These are phyloP conservation scores for Euwallacea fornicatus DNA, from an alignment of 1,140 invertebrate genomes.

Conservation along the genomic window DNA sequence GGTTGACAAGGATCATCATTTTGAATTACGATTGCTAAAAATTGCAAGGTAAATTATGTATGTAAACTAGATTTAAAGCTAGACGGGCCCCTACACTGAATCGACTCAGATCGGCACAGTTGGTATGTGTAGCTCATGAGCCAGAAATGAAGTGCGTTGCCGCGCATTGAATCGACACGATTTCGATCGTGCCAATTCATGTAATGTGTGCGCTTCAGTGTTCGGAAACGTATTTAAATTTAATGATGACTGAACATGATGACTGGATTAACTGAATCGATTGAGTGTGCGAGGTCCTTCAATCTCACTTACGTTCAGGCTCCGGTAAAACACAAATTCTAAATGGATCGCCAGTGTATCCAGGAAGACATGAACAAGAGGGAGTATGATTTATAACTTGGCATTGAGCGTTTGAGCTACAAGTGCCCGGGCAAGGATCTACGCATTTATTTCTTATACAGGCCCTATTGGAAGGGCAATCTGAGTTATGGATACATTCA, in stretches of 20 bases:
- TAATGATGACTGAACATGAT: too few relatives aligned
- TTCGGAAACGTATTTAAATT: too few relatives aligned
- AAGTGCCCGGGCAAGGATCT: conserved; percentile 81
- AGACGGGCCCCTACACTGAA: too few relatives aligned
- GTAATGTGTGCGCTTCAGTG: too few relatives aligned
- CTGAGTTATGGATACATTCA: conserved; percentile 79
- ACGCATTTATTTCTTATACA: conserved; percentile 80
- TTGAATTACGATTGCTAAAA: conserved; percentile 56
- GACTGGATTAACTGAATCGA: too few relatives aligned
- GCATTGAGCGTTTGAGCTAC: conserved; percentile 77
- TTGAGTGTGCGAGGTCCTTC: background rate
- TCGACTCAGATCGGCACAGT: too few relatives aligned
- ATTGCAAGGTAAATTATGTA: background rate
- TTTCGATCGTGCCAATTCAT: too few relatives aligned
- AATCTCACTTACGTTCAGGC: conserved; percentile 53
- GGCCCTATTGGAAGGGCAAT: conserved; percentile 78
- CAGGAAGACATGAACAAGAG: conserved; percentile 71
- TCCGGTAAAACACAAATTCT: conserved; percentile 53
- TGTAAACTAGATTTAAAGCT: too few relatives aligned
- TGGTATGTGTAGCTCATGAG: too few relatives aligned
- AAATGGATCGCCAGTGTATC: conserved; percentile 79
- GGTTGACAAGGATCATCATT: conserved; percentile 61
- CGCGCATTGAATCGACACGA: too few relatives aligned
- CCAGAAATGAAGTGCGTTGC: too few relatives aligned
- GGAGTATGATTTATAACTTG: conserved; percentile 82